Conservation (phyloP, 2,113 vertebrate species). For the Raja brachyura region DNA sequence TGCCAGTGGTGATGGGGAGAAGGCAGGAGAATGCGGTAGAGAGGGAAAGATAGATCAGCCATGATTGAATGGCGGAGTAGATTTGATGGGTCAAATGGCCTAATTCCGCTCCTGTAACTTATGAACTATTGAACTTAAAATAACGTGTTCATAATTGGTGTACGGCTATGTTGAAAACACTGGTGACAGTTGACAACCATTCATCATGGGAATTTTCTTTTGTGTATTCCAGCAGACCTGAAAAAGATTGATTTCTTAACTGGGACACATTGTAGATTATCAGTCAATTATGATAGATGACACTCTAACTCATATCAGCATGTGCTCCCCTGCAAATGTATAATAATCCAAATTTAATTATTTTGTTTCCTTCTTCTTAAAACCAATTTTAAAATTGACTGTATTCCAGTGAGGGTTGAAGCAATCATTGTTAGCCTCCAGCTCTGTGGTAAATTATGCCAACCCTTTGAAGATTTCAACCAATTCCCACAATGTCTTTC, state of each 20-base stretch:
- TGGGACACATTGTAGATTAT: background rate
- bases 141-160: background rate
- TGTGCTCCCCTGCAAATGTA: background rate
- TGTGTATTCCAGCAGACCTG: background rate
- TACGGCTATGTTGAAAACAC: background rate
- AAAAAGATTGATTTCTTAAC: background rate
- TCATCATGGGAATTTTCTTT: background rate
- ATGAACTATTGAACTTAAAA: too few species aligned
- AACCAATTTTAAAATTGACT: slow-evolving; percentile 6
- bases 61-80: too few species aligned
- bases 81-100: too few species aligned
- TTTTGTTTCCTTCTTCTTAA: background rate
- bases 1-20: too few species aligned
- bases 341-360: background rate
- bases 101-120: too few species aligned
- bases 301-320: slow-evolving; percentile 15
- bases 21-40: too few species aligned
- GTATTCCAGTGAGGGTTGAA: background rate
- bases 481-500: background rate
- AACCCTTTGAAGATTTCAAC: background rate
- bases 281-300: slow-evolving; percentile 7
- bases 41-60: too few species aligned
- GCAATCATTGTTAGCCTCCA: background rate
- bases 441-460: background rate
- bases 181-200: background rate